phyloP scores from a whole-genome alignment of 2,113 vertebrate species.

The Sciurus niger region DNA sequence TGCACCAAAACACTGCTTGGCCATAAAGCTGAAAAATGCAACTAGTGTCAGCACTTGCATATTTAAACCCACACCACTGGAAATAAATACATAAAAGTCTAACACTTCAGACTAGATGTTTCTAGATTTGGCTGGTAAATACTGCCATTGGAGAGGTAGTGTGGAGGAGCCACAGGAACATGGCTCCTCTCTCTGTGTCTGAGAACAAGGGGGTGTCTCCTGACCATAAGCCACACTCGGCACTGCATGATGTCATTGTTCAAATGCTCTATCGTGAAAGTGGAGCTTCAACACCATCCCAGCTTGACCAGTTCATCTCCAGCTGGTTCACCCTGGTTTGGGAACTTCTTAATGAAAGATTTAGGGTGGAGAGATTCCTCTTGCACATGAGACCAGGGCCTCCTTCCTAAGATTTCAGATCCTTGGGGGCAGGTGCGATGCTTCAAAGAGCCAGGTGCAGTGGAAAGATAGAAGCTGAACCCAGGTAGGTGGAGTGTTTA shows the following conservation, averaged over 20 bases:
- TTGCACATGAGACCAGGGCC: neutral
- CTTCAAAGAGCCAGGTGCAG: neutral
- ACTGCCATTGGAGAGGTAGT: accelerated
- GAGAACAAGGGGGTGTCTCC: neutral
- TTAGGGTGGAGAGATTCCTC: neutral
- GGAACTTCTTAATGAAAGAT: neutral
- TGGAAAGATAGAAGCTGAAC: neutral
- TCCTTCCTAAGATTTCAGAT: too few species aligned
- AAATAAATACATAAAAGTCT: slow-evolving; percentile 3
- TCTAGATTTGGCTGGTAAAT: neutral
- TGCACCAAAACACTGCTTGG: neutral
- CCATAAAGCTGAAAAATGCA: slow-evolving; percentile 57
- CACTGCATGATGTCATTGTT: neutral
- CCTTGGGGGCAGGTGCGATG: neutral
- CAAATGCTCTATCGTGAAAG: neutral
- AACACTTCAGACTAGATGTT: neutral
- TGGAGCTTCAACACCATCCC: too few species aligned
- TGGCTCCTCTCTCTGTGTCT: neutral
- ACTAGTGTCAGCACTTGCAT: neutral
- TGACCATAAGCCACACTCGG: too few species aligned
- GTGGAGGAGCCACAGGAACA: neutral
- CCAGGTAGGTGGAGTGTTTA: neutral
- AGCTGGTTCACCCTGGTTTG: neutral
- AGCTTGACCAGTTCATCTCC: neutral
- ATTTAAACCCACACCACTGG: neutral